Percentiles rank a stretch among this genome's conserved stretches.
These are phyloP conservation scores for Hedychridium roseum DNA, from an alignment of 2,888 invertebrate species.

Conservation along the genomic window DNA sequence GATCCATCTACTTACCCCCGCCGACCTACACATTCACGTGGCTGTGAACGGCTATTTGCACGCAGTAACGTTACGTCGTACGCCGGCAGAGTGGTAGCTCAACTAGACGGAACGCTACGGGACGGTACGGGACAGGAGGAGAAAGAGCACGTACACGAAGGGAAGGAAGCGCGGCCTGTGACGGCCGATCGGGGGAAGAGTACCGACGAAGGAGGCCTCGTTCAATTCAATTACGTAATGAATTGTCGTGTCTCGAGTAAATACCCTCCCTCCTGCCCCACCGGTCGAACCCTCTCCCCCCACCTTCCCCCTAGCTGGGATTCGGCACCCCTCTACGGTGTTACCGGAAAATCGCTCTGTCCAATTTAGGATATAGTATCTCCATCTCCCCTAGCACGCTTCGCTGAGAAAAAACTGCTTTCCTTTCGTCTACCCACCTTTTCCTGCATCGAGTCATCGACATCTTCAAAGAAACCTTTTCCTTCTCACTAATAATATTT, in stretches of 20 bases:
- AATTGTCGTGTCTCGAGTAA: conserved; percentile 65
- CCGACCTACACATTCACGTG: not conserved
- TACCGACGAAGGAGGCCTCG: conserved; percentile 49
- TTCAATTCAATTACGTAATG: conserved; percentile 65
- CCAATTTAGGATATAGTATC: no score
- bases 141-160: conserved; percentile 8
- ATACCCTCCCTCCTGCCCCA: conserved; percentile 61
- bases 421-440: no score
- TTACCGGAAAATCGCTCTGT: no score
- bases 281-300: no score
- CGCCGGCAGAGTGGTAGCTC: conserved; percentile 3
- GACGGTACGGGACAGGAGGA: conserved; percentile 1
- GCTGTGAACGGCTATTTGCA: conserved; percentile 5
- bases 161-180: no score
- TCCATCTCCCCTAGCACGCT: no score
- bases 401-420: no score
- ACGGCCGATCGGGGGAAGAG: conserved; percentile 23
- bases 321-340: no score
- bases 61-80: conserved; percentile 1
- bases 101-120: not conserved
- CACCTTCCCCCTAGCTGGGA: no score
- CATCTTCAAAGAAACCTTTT: no score
- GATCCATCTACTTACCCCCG: not conserved
- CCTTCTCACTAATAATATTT: no score
- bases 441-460: no score